These are phyloP conservation scores for Hypotaenidia okinawae DNA, from an alignment of 2,797 vertebrate species.

Conservation along the genomic window DNA sequence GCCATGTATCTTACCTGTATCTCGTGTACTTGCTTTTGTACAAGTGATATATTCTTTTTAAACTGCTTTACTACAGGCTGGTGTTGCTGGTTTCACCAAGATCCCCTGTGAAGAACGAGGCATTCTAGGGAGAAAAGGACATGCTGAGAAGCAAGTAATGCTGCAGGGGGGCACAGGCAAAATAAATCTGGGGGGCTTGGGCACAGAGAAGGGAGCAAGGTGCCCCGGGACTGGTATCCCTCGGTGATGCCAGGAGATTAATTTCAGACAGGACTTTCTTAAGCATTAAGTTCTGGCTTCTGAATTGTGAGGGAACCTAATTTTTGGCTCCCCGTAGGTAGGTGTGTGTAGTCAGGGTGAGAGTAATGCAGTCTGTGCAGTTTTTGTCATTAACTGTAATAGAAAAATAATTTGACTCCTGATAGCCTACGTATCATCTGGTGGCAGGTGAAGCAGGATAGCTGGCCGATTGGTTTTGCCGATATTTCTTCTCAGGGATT, in stretches of 20 bases:
- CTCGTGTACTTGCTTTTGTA: constrained; percentile 62
- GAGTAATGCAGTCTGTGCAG: not conserved
- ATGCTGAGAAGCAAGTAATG: accelerated
- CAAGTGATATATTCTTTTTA: constrained; percentile 35
- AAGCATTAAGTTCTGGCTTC: not conserved
- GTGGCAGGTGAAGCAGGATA: not conserved
- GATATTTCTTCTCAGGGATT: not conserved
- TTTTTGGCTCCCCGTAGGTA: not conserved
- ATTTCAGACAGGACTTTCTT: not conserved
- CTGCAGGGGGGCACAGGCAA: not conserved
- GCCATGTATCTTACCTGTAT: constrained; percentile 78
- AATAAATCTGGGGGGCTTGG: not conserved
- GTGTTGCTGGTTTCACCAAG: not conserved
- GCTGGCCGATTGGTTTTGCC: not conserved
- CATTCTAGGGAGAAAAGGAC: not conserved
- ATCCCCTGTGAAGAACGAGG: not conserved
- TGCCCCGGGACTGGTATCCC: no score
- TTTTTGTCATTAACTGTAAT: not conserved
- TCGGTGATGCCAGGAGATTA: not conserved
- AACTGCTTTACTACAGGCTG: not conserved
- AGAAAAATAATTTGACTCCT: constrained; percentile 1
- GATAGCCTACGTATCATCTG: not conserved
- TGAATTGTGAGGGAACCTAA: not conserved
- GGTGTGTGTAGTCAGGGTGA: not conserved
- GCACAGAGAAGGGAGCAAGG: not conserved